A percentile compares a stretch with the other conserved stretches of the same genome.
phyloP scores from a whole-genome alignment of 2,797 vertebrate genomes.

The Balearica regulorum region DNA sequence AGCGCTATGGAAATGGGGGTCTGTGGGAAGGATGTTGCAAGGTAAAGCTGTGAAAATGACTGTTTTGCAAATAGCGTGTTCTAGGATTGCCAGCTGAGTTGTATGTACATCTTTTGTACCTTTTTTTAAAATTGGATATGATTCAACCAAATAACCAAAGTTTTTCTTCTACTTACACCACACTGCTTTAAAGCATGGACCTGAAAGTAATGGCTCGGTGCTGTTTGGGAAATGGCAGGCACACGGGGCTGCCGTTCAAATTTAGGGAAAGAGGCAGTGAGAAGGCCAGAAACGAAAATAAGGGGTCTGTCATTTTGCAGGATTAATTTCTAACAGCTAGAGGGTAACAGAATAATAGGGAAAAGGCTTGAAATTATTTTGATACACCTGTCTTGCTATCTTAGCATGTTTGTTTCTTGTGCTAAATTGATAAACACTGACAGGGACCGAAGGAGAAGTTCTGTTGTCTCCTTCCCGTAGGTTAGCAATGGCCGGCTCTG shows the following conservation, averaged over 20 bases:
- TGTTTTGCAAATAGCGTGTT: rapidly evolving
- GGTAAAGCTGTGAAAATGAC: background rate
- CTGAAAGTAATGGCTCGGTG: background rate
- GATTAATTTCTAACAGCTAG: background rate
- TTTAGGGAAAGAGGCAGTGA: background rate
- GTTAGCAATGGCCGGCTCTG: background rate
- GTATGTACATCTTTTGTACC: background rate
- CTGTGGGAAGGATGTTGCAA: background rate
- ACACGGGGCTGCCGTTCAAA: background rate
- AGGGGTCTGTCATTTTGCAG: background rate
- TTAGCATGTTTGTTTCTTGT: background rate
- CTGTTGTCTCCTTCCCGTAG: background rate
- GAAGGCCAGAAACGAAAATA: background rate
- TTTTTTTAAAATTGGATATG: background rate
- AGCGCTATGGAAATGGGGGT: background rate
- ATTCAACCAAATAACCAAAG: background rate
- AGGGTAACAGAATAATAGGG: background rate
- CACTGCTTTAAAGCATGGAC: background rate
- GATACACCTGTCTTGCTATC: background rate
- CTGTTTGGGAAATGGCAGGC: background rate
- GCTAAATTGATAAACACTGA: rapidly evolving
- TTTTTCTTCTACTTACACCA: background rate
- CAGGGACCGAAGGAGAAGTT: background rate
- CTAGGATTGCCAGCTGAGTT: background rate
- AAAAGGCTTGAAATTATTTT: background rate